phyloP scores from a whole-genome alignment of 2,888 invertebrate species.

The Lathronympha strigana region DNA sequence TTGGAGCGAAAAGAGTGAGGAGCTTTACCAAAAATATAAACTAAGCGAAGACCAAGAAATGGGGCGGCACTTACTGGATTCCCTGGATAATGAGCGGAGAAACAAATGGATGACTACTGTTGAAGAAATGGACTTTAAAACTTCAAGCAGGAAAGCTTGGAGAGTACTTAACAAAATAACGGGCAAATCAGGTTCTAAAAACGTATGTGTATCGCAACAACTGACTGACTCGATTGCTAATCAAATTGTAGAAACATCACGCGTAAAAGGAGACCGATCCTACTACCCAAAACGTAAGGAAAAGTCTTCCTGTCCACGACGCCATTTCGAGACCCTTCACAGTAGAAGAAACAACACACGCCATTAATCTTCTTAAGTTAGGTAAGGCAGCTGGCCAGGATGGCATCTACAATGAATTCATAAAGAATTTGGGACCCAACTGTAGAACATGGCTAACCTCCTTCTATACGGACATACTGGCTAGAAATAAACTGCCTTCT shows the following conservation, averaged over 20 bases:
- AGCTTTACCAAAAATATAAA: neutral
- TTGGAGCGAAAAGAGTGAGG: neutral
- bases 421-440: neutral
- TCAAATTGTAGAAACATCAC: neutral
- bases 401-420: no score
- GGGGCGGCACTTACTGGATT: neutral
- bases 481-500: neutral
- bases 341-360: neutral
- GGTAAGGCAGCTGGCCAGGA: neutral
- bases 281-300: neutral
- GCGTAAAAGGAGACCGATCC: neutral
- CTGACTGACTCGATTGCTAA: neutral
- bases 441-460: neutral
- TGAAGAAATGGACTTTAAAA: neutral
- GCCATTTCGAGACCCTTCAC: neutral
- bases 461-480: neutral
- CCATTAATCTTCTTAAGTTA: neutral
- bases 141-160: neutral
- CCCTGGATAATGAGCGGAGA: neutral
- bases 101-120: neutral
- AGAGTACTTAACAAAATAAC: neutral
- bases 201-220: neutral
- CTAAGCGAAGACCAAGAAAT: neutral
- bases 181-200: neutral
- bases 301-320: neutral